Evolutionary conservation across 1,140 invertebrate species (phyloP).

Genomic region (Diorhabda carinulata): DNA sequence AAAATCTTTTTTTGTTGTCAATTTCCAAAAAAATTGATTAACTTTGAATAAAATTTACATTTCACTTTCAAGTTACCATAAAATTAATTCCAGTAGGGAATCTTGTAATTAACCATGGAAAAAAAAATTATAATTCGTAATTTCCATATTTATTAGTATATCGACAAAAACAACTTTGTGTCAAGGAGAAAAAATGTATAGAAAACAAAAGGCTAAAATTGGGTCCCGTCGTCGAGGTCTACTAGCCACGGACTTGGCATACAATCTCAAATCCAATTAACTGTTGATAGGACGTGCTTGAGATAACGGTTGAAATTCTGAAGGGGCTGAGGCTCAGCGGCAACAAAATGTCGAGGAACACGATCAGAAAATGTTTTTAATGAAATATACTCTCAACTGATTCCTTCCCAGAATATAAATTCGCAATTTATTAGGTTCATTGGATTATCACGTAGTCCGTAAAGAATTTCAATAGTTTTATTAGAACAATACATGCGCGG

Average conservation of each 20-base stretch:
- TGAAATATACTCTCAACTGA: constrained; percentile 36
- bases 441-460: constrained; percentile 26
- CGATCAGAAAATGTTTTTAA: constrained; percentile 39
- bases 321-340: constrained; percentile 1
- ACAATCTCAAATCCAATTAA: constrained; percentile 18
- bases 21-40: no score
- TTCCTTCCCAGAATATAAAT: constrained; percentile 36
- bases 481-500: not conserved
- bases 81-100: no score
- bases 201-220: not conserved
- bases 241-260: not conserved
- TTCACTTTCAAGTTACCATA: no score
- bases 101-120: not conserved
- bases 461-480: constrained; percentile 22
- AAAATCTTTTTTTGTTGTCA: no score
- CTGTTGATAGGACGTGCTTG: constrained; percentile 17
- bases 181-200: not conserved
- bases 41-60: no score
- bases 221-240: not conserved
- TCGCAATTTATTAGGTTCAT: constrained; percentile 34
- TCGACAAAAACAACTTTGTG: not conserved
- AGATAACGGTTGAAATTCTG: not conserved
- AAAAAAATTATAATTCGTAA: constrained; percentile 1
- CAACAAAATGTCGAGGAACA: constrained; percentile 26
- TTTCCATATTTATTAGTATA: constrained; percentile 3